A percentile compares a stretch with the other conserved stretches of the same genome.
Evolutionary conservation across 2,113 vertebrate genomes (phyloP).

Genomic region (Callionymus lyra): DNA sequence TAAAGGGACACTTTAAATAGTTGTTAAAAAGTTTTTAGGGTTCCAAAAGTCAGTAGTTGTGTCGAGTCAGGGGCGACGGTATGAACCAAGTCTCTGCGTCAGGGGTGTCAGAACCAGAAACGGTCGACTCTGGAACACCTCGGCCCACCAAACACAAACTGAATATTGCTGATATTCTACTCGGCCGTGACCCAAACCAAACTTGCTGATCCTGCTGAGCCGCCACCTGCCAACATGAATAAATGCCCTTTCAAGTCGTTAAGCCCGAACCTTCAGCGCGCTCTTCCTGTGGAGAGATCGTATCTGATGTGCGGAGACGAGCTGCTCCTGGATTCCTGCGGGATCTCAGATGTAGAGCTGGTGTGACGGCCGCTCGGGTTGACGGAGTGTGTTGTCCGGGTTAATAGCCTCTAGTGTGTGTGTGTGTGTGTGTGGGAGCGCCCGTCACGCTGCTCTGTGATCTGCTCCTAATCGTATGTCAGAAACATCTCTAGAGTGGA

Average conservation of each 20-base stretch:
- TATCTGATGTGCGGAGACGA: constrained; percentile 14
- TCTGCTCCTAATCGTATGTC: constrained; percentile 9
- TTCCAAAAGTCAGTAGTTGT: no score
- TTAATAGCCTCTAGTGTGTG: constrained; percentile 3
- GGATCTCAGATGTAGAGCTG: no score
- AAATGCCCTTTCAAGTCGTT: constrained; percentile 39
- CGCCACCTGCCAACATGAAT: constrained; percentile 34
- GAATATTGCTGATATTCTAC: constrained; percentile 43
- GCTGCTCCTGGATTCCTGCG: no score
- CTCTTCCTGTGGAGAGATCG: constrained; percentile 16
- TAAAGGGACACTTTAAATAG: no score
- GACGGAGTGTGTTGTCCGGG: constrained; percentile 1
- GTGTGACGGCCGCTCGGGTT: not conserved
- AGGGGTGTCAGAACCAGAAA: no score
- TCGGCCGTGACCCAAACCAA: constrained; percentile 46
- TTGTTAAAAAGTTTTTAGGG: no score
- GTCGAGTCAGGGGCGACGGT: no score
- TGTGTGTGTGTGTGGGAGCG: constrained; percentile 8
- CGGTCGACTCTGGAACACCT: no score
- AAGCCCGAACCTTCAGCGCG: constrained; percentile 37
- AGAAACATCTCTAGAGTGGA: constrained; percentile 2
- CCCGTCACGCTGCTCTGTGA: constrained; percentile 2
- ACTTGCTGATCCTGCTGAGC: constrained; percentile 36
- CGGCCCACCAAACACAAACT: not conserved
- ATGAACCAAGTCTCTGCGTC: no score